A percentile compares a stretch with the other conserved stretches of the same genome.
Conservation (phyloP, 2,888 invertebrate genomes). For the Campoplex capitator region DNA sequence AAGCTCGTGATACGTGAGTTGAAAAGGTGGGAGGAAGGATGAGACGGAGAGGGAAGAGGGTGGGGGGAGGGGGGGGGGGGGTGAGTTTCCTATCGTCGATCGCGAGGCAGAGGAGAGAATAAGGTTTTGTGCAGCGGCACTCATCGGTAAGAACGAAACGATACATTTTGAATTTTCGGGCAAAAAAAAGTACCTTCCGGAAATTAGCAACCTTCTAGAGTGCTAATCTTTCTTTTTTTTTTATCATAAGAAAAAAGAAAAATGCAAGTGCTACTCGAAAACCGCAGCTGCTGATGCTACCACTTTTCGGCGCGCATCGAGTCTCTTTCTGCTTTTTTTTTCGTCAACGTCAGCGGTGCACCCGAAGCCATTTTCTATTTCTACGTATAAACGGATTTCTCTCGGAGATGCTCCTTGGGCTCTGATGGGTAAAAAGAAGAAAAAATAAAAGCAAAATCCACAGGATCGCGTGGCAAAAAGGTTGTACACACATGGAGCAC, state of each 20-base stretch:
- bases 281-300: slow-evolving; percentile 5
- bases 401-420: slow-evolving; percentile 19
- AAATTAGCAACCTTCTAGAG: background rate
- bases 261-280: background rate
- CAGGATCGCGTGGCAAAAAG: slow-evolving; percentile 19
- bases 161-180: background rate
- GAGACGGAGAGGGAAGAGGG: background rate
- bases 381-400: slow-evolving; percentile 46
- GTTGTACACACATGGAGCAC: background rate
- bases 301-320: background rate
- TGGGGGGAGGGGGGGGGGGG: background rate
- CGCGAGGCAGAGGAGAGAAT: background rate
- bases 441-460: slow-evolving; percentile 11
- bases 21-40: slow-evolving; percentile 3
- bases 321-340: background rate
- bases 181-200: background rate
- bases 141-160: background rate
- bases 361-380: slow-evolving; percentile 52
- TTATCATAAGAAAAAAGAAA: background rate
- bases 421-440: background rate
- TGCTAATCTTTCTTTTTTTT: background rate
- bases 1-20: slow-evolving; percentile 44
- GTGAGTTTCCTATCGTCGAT: slow-evolving; percentile 14
- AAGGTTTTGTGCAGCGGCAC: background rate
- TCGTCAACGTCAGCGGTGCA: slow-evolving; percentile 55